phyloP scores from a whole-genome alignment of 1,140 invertebrate genomes.

The Acromyrmex heyeri region DNA sequence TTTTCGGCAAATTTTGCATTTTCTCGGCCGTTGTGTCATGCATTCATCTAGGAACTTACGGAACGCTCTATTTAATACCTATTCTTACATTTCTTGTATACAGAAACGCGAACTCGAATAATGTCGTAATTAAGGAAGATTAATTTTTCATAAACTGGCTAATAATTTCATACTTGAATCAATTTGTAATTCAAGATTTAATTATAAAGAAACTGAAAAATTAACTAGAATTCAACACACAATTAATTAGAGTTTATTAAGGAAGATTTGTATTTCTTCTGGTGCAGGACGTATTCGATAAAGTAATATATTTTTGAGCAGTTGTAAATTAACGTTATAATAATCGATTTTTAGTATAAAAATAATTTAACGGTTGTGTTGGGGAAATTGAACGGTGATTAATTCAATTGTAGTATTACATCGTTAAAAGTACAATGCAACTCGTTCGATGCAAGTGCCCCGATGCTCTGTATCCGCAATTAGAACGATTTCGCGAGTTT shows the following conservation, averaged over 20 bases:
- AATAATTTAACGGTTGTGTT: not conserved
- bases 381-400: slow-evolving; percentile 15
- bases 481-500: slow-evolving; percentile 74
- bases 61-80: slow-evolving; percentile 23
- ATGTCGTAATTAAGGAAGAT: not conserved
- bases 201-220: not conserved
- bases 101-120: not conserved
- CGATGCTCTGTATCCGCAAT: slow-evolving; percentile 69
- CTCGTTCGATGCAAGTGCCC: slow-evolving; percentile 48
- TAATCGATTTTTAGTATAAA: not conserved
- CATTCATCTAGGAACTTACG: not conserved
- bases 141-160: not conserved
- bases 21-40: not conserved
- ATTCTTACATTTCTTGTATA: not conserved
- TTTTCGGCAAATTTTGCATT: slow-evolving; percentile 37
- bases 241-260: not conserved
- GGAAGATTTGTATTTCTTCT: not conserved
- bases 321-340: not conserved
- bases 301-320: slow-evolving; percentile 16
- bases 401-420: slow-evolving; percentile 39
- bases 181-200: not conserved
- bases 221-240: not conserved
- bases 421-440: slow-evolving; percentile 45
- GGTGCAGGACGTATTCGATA: not conserved
- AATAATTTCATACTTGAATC: not conserved